Conservation (phyloP, 2,888 invertebrate species). For the Ecliptopera silaceata region DNA sequence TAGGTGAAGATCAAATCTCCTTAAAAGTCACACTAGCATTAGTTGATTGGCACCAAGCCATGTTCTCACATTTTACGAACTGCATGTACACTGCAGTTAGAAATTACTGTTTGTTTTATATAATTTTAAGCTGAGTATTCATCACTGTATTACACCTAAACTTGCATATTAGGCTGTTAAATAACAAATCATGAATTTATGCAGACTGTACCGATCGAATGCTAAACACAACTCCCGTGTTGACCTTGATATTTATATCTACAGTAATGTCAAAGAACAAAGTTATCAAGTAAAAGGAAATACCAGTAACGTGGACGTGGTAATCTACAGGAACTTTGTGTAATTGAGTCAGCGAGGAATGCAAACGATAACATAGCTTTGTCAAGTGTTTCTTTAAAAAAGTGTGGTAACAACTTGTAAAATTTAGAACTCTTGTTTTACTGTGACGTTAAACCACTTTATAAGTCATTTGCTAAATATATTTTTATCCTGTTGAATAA, state of each 20-base stretch:
- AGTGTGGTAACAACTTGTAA: not conserved
- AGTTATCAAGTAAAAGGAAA: slow-evolving; percentile 57
- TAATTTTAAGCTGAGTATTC: too few relatives aligned
- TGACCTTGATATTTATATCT: slow-evolving; percentile 62
- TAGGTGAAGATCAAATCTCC: not conserved
- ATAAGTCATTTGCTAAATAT: too few relatives aligned
- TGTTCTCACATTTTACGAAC: slow-evolving; percentile 5
- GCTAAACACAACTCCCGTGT: slow-evolving; percentile 11
- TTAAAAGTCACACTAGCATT: slow-evolving; percentile 1
- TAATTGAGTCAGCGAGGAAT: slow-evolving; percentile 52
- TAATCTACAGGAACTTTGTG: slow-evolving; percentile 45
- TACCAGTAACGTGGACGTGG: slow-evolving; percentile 42
- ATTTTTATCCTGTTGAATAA: too few relatives aligned
- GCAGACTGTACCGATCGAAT: not conserved
- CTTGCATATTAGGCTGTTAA: too few relatives aligned
- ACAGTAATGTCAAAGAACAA: slow-evolving; percentile 50
- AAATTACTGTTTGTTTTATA: too few relatives aligned
- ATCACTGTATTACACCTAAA: too few relatives aligned
- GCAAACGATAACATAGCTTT: slow-evolving; percentile 46
- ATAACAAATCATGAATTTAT: too few relatives aligned
- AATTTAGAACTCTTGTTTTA: not conserved
- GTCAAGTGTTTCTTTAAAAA: slow-evolving; percentile 16
- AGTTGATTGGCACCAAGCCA: slow-evolving; percentile 27
- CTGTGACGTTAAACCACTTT: not conserved
- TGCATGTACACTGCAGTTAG: not conserved